Base-by-base conservation (phyloP, 2,888 invertebrate species). In the Litoditis marina region DNA sequence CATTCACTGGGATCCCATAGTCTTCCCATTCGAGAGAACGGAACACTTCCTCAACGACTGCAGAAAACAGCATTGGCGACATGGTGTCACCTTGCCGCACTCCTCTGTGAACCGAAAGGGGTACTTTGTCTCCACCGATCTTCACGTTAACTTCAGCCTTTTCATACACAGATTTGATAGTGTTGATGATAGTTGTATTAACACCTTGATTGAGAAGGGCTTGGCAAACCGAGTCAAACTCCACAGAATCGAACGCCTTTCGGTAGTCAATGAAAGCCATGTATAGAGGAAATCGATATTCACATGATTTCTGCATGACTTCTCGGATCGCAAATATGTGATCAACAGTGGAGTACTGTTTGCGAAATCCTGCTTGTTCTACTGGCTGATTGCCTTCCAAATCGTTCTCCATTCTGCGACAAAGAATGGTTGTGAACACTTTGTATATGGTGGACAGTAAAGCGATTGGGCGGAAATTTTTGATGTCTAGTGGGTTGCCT, bases 401-500 rank as follows among this genome's bases (percentile, higher is more conserved):
- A 13, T 16, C n/a, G 2, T 4, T 4, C 25, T 25, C 16, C 39
- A 55, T 55, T 19, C 55, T 4, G 3, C 16, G 16, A 3, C 36
- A 22, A 3, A 55, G 11, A 8, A 22, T 19, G 2, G 39, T 13
- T 3, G 55, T 55, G 39, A 39, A 42, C 22, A 42, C 28, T 31
- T 55, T 55, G 50, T 65, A 64, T 1, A 67, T 46, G 4, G 46
- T 19, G 11, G 63, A 36, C 19, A 67, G 54, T 1, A 67, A 31
- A 22, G 63, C 51, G 27, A 67, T 67, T 2, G 67, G 67, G 7
- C 67, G 11, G 54, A 60, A 67, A 58, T 67, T 67, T 8, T n/a
- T 32, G 27, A 67, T 46, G n/a, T 53, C 51, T 2, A 47, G 16
- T 2, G 8, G 49, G 27, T 44, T 52, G 4, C 63, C 67, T 30